phyloP scores from a whole-genome alignment of 2,113 vertebrate genomes.

The Shinisaurus crocodilurus region DNA sequence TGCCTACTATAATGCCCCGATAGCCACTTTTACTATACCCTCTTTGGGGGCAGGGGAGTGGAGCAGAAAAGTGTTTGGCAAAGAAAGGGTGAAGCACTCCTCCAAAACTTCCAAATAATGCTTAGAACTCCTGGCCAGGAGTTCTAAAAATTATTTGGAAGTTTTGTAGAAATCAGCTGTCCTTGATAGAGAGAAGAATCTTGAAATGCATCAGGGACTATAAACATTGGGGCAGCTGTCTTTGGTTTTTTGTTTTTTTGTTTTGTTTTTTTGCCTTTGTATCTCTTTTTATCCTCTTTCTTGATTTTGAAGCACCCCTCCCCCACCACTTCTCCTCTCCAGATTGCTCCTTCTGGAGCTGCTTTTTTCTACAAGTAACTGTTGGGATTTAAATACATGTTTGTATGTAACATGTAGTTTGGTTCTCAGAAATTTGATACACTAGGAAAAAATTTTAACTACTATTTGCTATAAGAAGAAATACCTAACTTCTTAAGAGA shows the following conservation, averaged over 20 bases:
- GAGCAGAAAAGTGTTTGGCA: neutral
- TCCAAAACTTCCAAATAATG: too few species aligned
- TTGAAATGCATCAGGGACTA: too few species aligned
- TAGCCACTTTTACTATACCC: neutral
- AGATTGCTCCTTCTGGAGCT: neutral
- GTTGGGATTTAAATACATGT: neutral
- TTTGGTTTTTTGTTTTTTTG: too few species aligned
- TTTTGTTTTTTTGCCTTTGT: too few species aligned
- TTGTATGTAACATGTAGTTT: neutral
- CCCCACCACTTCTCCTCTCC: neutral
- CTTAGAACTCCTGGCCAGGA: too few species aligned
- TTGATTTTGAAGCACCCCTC: too few species aligned
- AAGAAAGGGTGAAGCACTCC: neutral
- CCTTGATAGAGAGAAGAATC: too few species aligned
- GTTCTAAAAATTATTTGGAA: too few species aligned
- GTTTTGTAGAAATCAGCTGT: too few species aligned
- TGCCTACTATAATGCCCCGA: neutral
- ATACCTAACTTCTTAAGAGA: slow-evolving; percentile 46
- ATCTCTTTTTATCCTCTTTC: too few species aligned
- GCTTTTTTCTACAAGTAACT: neutral
- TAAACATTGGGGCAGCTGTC: too few species aligned
- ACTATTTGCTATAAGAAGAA: slow-evolving; percentile 27
- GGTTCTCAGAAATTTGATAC: neutral
- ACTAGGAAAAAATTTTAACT: slow-evolving; percentile 15
- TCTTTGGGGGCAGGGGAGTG: neutral